Base-by-base conservation (phyloP, 2,888 invertebrate genomes). In the Drosophila pegasa region DNA sequence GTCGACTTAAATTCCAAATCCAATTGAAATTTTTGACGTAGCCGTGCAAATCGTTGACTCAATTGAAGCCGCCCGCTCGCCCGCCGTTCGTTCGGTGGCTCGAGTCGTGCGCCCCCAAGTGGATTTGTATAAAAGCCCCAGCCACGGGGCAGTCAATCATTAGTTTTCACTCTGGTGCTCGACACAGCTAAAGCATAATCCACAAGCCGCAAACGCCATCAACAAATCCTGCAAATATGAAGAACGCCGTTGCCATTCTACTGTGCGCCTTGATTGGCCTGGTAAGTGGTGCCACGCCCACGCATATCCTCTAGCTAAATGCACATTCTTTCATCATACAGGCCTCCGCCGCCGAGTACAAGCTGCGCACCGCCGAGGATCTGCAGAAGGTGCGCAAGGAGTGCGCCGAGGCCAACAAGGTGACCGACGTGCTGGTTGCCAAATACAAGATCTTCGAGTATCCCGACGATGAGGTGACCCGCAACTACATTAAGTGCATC, bases 361-460 rank as follows among this genome's bases (percentile, higher is more conserved):
- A 90, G 72, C 61, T 92, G 18, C 91, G 91, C 65, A 91, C 89
- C 37, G 88, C 89, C 47, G 92, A 92, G 64, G 92, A 92, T 78
- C 82, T 92, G 50, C 81, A 89, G 60, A 89, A 85, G 59, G 89
- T 86, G 25, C 90, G 92, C 66, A 90, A 90, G 76, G 91, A 92
- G 71, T 92, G 92, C 66, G 89, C 89, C 35, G 88, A 87, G 55
- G 72, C 88, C 35, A 89, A 90, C 65, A 91, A 90, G 66, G 89
- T 92, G 38, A 81, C 92, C 7, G 87, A 89, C 33, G 91, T 83
- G 3, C 74, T 90, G 60, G 85, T 92, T 54, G 91, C 91, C 62
- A 91, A 92, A 71, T 92, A 90, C 84, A 92, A 92, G 85, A 88
- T 89, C 63, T 91, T 91, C 70, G 92, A 92, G 16, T 92, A 91